These are phyloP conservation scores for Philaenus spumarius DNA, from an alignment of 1,140 invertebrate species.

Conservation along the genomic window DNA sequence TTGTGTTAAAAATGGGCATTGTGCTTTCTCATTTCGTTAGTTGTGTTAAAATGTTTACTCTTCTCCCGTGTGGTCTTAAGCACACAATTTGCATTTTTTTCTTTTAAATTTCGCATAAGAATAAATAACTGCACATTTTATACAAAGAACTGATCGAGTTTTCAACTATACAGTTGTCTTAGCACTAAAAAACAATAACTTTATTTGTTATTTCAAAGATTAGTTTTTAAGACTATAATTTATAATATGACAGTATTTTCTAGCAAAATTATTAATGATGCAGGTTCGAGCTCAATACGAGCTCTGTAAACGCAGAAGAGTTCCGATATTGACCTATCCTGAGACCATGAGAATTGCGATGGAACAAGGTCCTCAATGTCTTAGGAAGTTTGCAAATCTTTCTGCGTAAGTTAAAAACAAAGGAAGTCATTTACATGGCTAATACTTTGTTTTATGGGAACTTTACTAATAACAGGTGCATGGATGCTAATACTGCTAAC, in stretches of 20 bases:
- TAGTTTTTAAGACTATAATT: not conserved
- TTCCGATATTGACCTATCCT: conserved; percentile 55
- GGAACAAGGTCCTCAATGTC: conserved; percentile 47
- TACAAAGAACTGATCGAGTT: no score
- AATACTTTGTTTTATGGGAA: not conserved
- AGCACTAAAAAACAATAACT: no score
- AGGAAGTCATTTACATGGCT: not conserved
- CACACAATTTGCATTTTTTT: no score
- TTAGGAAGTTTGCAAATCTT: conserved; percentile 46
- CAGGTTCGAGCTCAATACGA: conserved; percentile 47
- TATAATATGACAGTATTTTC: not conserved
- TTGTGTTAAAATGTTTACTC: no score
- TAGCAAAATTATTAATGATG: not conserved
- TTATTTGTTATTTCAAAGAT: no score
- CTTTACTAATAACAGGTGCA: not conserved
- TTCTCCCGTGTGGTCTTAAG: no score
- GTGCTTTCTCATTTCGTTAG: no score
- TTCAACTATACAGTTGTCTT: no score
- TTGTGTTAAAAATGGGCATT: no score
- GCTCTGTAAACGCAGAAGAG: conserved; percentile 46
- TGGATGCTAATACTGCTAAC: not conserved
- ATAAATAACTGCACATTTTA: no score
- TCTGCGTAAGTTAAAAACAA: conserved; percentile 32
- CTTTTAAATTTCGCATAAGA: no score
- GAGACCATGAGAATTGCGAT: conserved; percentile 55